A percentile compares a stretch with the other conserved stretches of the same genome.
These are phyloP conservation scores for Notodromas monacha DNA, from an alignment of 2,888 invertebrate genomes.

Conservation along the genomic window DNA sequence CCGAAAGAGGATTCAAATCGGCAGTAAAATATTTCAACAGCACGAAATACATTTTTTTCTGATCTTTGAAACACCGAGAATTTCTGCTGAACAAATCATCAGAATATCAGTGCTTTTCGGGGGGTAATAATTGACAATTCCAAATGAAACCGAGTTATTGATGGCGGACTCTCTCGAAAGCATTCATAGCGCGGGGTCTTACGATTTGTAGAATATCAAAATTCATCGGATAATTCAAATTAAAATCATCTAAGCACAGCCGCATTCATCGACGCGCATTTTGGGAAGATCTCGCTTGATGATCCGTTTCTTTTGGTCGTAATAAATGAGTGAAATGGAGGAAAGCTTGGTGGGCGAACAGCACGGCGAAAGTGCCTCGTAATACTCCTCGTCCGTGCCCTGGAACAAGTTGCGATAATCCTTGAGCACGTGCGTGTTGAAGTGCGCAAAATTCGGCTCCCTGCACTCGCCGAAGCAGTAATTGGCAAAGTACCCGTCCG, in stretches of 20 bases:
- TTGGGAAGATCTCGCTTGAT: conserved; percentile 73
- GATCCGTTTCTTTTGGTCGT: conserved; percentile 56
- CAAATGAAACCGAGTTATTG: no score
- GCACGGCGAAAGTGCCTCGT: conserved; percentile 44
- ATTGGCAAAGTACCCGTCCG: conserved; percentile 59
- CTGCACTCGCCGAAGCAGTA: conserved; percentile 67
- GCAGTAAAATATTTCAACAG: no score
- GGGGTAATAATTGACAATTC: no score
- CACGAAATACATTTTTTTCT: no score
- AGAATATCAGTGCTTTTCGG: no score
- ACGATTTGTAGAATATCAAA: no score
- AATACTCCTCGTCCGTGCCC: conserved; percentile 26
- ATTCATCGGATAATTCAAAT: no score
- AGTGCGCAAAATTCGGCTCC: conserved; percentile 35
- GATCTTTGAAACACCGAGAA: no score
- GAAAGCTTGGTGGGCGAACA: conserved; percentile 73
- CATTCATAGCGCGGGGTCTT: no score
- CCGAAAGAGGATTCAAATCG: no score
- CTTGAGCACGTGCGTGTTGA: conserved; percentile 49
- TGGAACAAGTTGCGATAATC: conserved; percentile 71
- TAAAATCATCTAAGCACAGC: conserved; percentile 61
- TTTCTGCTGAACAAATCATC: no score
- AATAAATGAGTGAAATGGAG: conserved; percentile 66
- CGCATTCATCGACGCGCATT: conserved; percentile 85
- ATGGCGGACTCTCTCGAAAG: no score